Conservation (phyloP, 2,888 invertebrate species). For the Lasioglossum calceatum region DNA sequence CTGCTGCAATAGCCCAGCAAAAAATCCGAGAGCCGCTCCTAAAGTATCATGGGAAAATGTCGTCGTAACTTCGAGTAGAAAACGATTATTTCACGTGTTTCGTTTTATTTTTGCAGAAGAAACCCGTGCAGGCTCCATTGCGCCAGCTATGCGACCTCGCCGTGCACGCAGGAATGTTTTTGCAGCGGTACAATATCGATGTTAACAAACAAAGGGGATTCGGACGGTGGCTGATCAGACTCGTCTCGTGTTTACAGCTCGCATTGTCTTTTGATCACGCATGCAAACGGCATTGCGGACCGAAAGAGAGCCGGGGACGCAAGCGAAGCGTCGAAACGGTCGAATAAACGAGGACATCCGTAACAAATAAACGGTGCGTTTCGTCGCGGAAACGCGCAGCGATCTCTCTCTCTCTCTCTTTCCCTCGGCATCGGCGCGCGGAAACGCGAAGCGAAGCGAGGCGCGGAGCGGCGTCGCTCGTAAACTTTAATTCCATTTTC, state of each 20-base stretch:
- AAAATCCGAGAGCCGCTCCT: neutral
- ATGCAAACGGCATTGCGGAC: slow-evolving; percentile 1
- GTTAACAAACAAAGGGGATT: slow-evolving; percentile 8
- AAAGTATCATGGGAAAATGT: neutral
- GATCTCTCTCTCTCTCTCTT: neutral
- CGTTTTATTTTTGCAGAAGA: neutral
- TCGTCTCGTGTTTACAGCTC: neutral
- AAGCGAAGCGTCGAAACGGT: slow-evolving; percentile 1
- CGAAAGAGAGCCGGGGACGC: neutral
- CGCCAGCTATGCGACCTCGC: neutral
- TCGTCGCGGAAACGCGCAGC: neutral
- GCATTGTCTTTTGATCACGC: slow-evolving; percentile 11
- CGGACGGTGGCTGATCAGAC: neutral
- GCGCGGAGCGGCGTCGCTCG: slow-evolving; percentile 15
- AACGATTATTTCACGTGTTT: neutral
- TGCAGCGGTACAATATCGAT: neutral
- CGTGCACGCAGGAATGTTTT: neutral
- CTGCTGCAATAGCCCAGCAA: neutral
- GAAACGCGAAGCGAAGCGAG: neutral
- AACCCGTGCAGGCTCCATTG: neutral
- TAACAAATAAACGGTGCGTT: slow-evolving; percentile 23
- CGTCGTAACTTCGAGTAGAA: neutral
- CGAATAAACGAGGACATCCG: slow-evolving; percentile 16
- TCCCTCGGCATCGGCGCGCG: neutral
- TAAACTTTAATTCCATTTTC: slow-evolving; percentile 51